Percentiles rank a stretch among this genome's conserved stretches.
Evolutionary conservation across 2,888 invertebrate genomes (phyloP).

Genomic region (Drosophila birchii): DNA sequence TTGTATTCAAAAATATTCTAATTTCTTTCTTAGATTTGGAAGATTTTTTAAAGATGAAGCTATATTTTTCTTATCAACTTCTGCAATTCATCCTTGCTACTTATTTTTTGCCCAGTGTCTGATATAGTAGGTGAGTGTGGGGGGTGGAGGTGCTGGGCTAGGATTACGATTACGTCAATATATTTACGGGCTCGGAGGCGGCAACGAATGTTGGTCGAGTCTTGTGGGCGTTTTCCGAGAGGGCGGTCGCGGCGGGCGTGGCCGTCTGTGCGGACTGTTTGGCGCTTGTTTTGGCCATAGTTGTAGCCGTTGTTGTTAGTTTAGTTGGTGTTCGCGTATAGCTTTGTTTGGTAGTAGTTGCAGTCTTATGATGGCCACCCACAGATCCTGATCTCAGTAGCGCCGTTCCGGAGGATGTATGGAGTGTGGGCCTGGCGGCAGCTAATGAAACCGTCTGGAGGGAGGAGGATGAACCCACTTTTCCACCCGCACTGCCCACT

Average conservation of each 20-base stretch:
- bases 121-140: slow-evolving; percentile 1
- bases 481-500: slow-evolving; percentile 14
- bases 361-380: slow-evolving; percentile 40
- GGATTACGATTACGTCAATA: slow-evolving; percentile 35
- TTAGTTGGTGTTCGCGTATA: slow-evolving; percentile 52
- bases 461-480: slow-evolving; percentile 15
- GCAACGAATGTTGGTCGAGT: slow-evolving; percentile 63
- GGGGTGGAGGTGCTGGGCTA: slow-evolving; percentile 19
- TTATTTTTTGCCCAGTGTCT: slow-evolving; percentile 3
- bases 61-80: no score
- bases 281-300: slow-evolving; percentile 29
- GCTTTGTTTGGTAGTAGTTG: slow-evolving; percentile 45
- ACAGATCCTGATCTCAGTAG: slow-evolving; percentile 33
- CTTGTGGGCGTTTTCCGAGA: slow-evolving; percentile 45
- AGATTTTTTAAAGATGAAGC: no score
- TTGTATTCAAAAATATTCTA: no score
- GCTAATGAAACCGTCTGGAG: slow-evolving; percentile 64
- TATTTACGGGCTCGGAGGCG: slow-evolving; percentile 74
- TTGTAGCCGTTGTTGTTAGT: slow-evolving; percentile 37
- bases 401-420: slow-evolving; percentile 24
- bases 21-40: no score
- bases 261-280: slow-evolving; percentile 30
- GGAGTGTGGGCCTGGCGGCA: slow-evolving; percentile 37
- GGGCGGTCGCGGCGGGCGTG: slow-evolving; percentile 48
- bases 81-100: not conserved